Base-by-base conservation (phyloP, 2,113 vertebrate genomes). In the Alosa alosa region DNA sequence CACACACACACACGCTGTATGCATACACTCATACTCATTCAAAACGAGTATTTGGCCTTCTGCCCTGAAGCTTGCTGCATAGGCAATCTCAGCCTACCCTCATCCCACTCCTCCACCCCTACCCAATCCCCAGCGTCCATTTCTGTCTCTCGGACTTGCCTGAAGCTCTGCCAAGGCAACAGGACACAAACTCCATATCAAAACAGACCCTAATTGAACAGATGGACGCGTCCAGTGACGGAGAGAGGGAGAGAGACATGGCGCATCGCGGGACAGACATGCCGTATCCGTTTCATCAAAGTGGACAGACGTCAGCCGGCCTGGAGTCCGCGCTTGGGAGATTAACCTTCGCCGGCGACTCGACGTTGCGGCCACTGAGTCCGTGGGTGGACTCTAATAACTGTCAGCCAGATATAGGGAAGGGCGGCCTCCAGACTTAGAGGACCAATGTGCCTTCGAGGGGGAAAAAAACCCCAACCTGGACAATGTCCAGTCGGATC, bases 91-190 rank as follows among this genome's bases (percentile, higher is more conserved):
- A 72, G 25, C 64, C 64, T 31, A 31, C 25, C 64, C 2, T 7
- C 64, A 60, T 22, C 64, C 64, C 64, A 31, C 64, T 31, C 64
- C 64, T 6, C 90, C 87, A 86, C 87, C 84, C 52, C 84, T 17
- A 50, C 47, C 86, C 84, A 84, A 50, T 83, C 85, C 86, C 64
- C 17, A 8, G 31, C 64, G 3, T 72, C 64, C 64, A 72, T 72
- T 1, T 36, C 64, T 91, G 89, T 31, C 41, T 68, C 55, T 22
- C 64, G 2, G n/a, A 72, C 31, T 31, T 0, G 8, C 64, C 64
- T 72, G 64, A 72, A 72, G n/a, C 64, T 36, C 64, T 72, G 64
- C 64, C 64, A 72, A 72, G 64, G 64, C 64, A 36, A 36, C n/a
- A 13, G 31, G 64, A 72, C 64, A 36, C 64, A 72, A 72, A 72